Evolutionary conservation across 2,113 vertebrate genomes (phyloP).

Genomic region (Erythrolamprus reginae): DNA sequence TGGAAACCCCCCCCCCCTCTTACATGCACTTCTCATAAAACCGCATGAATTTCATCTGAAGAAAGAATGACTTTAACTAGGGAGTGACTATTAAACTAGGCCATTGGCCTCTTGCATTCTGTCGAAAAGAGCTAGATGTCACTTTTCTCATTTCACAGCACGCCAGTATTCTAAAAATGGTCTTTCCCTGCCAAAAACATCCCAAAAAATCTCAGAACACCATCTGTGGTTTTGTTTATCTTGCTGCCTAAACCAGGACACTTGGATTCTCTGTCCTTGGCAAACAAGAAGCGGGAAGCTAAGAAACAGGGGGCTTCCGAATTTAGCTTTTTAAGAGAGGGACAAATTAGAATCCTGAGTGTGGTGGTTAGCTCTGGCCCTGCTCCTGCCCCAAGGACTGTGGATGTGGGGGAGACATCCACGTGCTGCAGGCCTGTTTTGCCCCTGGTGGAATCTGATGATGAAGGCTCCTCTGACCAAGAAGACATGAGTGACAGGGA

Average conservation of each 20-base stretch:
- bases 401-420: too few species aligned
- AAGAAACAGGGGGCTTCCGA: background rate
- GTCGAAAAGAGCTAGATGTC: background rate
- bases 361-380: too few species aligned
- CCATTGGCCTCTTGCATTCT: background rate
- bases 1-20: background rate
- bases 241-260: background rate
- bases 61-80: background rate
- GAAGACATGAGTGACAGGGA: too few species aligned
- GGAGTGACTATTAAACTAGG: background rate
- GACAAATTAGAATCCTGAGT: background rate
- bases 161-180: background rate
- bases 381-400: too few species aligned
- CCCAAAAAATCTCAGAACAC: background rate
- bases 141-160: background rate
- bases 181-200: background rate
- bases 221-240: background rate
- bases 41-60: background rate
- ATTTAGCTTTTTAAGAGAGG: background rate
- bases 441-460: too few species aligned
- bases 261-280: background rate
- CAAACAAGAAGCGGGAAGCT: background rate
- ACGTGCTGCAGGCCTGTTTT: too few species aligned
- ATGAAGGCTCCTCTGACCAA: too few species aligned
- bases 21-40: background rate